Conservation (phyloP, 2,888 invertebrate species). For the Acrobasis repandana region DNA sequence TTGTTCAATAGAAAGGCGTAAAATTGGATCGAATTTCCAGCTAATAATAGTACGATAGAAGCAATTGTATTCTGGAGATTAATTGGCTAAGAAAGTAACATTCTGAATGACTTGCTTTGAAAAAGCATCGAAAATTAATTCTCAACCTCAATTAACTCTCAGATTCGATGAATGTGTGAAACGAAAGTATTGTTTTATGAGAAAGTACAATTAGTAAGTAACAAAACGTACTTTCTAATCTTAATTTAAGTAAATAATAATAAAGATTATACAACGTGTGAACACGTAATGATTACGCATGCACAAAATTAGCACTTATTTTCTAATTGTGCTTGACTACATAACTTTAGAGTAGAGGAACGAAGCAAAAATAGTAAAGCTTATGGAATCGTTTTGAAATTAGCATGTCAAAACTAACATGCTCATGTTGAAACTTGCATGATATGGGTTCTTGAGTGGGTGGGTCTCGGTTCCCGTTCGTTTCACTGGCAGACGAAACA, state of each 20-base stretch:
- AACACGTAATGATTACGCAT: constrained; percentile 14
- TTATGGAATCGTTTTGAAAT: neutral
- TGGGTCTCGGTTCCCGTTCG: constrained; percentile 1
- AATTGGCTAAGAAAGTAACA: constrained; percentile 20
- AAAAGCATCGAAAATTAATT: constrained; percentile 23
- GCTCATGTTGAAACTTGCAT: constrained; percentile 51
- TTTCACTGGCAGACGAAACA: neutral
- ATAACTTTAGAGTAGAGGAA: constrained; percentile 8
- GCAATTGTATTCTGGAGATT: constrained; percentile 12
- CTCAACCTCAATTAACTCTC: constrained; percentile 32
- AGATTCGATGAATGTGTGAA: constrained; percentile 51
- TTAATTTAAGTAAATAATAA: constrained; percentile 9
- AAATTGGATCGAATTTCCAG: constrained; percentile 17
- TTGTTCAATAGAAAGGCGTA: constrained; percentile 11
- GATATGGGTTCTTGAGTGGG: constrained; percentile 37
- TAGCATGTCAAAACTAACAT: constrained; percentile 42
- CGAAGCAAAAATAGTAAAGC: too few relatives aligned
- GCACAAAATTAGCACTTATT: constrained; percentile 14
- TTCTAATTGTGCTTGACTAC: constrained; percentile 23
- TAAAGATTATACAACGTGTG: constrained; percentile 18
- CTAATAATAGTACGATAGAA: neutral
- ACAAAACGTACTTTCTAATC: constrained; percentile 29
- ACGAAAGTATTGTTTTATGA: constrained; percentile 50
- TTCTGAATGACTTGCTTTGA: constrained; percentile 12
- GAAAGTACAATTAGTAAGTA: constrained; percentile 48